Evolutionary conservation across 2,797 vertebrate species (phyloP).

Genomic region (Typhlichthys subterraneus): DNA sequence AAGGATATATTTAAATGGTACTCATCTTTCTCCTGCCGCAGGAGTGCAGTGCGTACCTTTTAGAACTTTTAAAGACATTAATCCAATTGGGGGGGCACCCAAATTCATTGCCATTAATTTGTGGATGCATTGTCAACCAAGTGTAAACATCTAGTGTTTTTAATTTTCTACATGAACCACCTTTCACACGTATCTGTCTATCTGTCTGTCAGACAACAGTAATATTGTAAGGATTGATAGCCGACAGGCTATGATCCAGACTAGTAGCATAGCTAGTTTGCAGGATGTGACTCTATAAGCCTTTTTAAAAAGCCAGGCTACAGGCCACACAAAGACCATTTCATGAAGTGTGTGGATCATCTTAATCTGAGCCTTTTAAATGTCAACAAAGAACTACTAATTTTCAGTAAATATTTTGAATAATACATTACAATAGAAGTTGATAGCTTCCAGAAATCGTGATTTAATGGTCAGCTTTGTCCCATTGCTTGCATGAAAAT

Average conservation of each 20-base stretch:
- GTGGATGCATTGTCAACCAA: conserved; percentile 10
- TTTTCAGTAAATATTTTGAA: background rate
- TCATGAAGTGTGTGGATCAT: conserved; percentile 19
- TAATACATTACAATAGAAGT: conserved; percentile 3
- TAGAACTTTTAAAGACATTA: background rate
- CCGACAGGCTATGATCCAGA: background rate
- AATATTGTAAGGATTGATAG: background rate
- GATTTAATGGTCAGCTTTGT: conserved; percentile 29
- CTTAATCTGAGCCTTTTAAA: conserved; percentile 9
- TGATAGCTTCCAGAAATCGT: conserved; percentile 19
- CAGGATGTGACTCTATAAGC: background rate
- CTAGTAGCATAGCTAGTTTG: background rate
- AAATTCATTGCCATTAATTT: background rate
- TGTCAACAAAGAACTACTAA: conserved; percentile 8
- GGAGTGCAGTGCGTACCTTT: conserved; percentile 16
- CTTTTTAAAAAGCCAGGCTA: background rate
- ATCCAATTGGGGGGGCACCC: background rate
- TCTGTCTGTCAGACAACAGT: background rate
- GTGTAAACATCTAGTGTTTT: conserved; percentile 10
- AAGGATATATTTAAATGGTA: conserved; percentile 28
- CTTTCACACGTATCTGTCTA: conserved; percentile 7
- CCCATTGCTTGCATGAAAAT: conserved; percentile 37
- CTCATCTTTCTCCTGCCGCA: conserved; percentile 12
- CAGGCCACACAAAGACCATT: conserved; percentile 1
- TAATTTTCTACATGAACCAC: background rate